Evolutionary conservation across 92 coral and sea anemone genomes (phyloP).

Genomic region (Umimayanthus kanabou): DNA sequence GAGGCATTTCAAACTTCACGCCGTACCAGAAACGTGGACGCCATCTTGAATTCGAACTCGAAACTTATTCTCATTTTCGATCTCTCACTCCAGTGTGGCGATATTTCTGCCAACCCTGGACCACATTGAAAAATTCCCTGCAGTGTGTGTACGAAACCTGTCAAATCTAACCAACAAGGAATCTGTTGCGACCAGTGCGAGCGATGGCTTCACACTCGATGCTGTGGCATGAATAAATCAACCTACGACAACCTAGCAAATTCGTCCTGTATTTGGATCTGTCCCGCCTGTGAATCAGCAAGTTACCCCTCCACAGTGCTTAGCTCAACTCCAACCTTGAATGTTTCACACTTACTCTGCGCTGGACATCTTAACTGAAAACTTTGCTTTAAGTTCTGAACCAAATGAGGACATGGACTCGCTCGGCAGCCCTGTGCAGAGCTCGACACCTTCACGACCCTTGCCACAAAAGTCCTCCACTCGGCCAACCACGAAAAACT

Average conservation of each 20-base stretch:
- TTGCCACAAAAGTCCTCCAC: neutral
- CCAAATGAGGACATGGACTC: neutral
- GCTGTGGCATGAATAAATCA: neutral
- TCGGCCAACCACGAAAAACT: constrained; percentile 18
- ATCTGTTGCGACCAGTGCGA: constrained; percentile 33
- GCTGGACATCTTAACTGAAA: neutral
- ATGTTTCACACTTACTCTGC: constrained; percentile 10
- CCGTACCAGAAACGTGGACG: constrained; percentile 21
- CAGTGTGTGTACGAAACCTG: neutral
- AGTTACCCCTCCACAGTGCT: too few relatives aligned
- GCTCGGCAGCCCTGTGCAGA: constrained; percentile 1
- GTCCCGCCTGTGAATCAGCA: too few relatives aligned
- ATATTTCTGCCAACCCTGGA: constrained; percentile 42
- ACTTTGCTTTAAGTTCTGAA: neutral
- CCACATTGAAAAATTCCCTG: constrained; percentile 47
- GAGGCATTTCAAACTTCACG: constrained; percentile 33
- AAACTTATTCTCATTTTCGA: constrained; percentile 11
- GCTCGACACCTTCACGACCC: constrained; percentile 11
- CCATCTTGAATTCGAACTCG: constrained; percentile 32
- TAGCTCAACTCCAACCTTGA: neutral
- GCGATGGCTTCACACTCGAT: constrained; percentile 41
- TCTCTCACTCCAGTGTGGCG: constrained; percentile 36
- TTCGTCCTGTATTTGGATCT: too few relatives aligned
- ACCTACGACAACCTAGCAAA: too few relatives aligned
- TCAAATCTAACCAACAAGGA: too few relatives aligned